Percentiles rank a stretch among this genome's conserved stretches.
These are phyloP conservation scores for Dendropsophus ebraccatus DNA, from an alignment of 2,113 vertebrate genomes.

Conservation along the genomic window DNA sequence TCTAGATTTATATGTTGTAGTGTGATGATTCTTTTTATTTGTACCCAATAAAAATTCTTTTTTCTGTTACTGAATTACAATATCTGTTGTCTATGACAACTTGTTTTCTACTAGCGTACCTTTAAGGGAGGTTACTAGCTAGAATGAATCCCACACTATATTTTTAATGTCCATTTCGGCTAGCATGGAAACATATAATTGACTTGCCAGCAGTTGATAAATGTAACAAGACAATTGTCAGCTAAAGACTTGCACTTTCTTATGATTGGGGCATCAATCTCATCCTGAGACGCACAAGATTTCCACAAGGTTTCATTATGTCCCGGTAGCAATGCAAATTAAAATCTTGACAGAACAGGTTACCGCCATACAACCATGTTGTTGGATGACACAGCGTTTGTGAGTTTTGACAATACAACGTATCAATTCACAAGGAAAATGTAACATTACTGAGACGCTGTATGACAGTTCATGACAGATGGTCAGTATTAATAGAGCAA, in stretches of 20 bases:
- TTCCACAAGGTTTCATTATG: neutral
- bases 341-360: neutral
- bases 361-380: neutral
- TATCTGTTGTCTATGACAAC: too few relatives aligned
- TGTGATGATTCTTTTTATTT: too few relatives aligned
- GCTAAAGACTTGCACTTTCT: neutral
- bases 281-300: neutral
- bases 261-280: neutral
- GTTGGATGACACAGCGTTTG: neutral
- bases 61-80: too few relatives aligned
- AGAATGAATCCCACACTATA: neutral
- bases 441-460: neutral
- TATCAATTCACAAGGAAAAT: neutral
- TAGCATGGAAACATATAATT: neutral
- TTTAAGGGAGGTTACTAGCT: too few relatives aligned
- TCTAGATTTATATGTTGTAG: too few relatives aligned
- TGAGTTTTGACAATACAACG: neutral
- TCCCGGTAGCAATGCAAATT: neutral
- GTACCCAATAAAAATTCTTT: too few relatives aligned
- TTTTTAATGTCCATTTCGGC: neutral
- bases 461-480: neutral
- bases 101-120: too few relatives aligned
- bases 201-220: neutral
- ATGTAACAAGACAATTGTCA: constrained; percentile 4
- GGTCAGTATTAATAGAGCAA: neutral